Conservation (phyloP, 53 echinoderm and acorn worm species). For the Hippasteria phrygiana region DNA sequence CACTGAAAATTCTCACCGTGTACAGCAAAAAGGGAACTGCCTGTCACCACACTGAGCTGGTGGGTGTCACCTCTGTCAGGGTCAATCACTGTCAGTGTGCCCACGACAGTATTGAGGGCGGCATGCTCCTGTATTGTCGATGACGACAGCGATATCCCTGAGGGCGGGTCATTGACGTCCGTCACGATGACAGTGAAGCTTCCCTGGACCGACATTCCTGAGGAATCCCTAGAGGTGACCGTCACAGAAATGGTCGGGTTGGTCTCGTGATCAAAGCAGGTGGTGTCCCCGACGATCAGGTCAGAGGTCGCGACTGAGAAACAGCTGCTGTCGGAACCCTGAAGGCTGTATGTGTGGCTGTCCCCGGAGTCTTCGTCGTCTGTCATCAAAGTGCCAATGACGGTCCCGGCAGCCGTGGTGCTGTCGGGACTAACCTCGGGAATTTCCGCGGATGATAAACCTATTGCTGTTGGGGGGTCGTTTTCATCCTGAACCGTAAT, state of each 20-base stretch:
- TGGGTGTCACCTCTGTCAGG: slow-evolving; percentile 68
- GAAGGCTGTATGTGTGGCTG: slow-evolving; percentile 51
- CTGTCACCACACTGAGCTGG: slow-evolving; percentile 30
- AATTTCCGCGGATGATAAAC: slow-evolving; percentile 21
- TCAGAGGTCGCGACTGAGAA: slow-evolving; percentile 30
- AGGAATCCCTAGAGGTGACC: slow-evolving; percentile 44
- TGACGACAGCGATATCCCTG: slow-evolving; percentile 57
- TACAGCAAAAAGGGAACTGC: slow-evolving; percentile 23
- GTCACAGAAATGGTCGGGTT: slow-evolving; percentile 19
- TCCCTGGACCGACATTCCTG: slow-evolving; percentile 22
- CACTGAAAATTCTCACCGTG: slow-evolving; percentile 54
- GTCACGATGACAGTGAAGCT: slow-evolving; percentile 38
- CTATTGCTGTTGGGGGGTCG: slow-evolving; percentile 61
- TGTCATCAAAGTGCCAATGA: slow-evolving; percentile 68
- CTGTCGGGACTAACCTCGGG: slow-evolving; percentile 40
- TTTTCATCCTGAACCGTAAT: slow-evolving; percentile 66
- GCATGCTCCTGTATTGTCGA: slow-evolving; percentile 52
- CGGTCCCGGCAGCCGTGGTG: slow-evolving; percentile 28
- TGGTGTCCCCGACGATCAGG: slow-evolving; percentile 29
- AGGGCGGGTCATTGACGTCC: slow-evolving; percentile 62
- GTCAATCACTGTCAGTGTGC: slow-evolving; percentile 55
- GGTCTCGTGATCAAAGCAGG: slow-evolving; percentile 68
- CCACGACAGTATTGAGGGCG: slow-evolving; percentile 41
- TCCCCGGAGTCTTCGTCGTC: slow-evolving; percentile 66
- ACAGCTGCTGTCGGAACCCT: slow-evolving; percentile 27